phyloP scores from a whole-genome alignment of 2,888 invertebrate species.

The Ephialtes manifestator region DNA sequence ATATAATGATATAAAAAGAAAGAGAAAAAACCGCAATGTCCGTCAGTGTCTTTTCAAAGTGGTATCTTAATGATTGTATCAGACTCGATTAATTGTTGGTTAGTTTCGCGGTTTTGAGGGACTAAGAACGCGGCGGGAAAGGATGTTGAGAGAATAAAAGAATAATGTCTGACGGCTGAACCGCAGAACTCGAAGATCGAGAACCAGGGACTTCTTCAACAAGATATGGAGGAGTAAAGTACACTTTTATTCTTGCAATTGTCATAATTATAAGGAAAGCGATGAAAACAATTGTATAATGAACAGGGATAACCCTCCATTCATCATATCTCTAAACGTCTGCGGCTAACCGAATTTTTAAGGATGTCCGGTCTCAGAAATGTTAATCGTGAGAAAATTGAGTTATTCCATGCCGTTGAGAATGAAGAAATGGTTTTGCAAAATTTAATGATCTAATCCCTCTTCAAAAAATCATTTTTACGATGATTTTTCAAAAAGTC shows the following conservation, averaged over 20 bases:
- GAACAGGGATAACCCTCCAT: neutral
- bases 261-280: neutral
- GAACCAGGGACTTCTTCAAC: neutral
- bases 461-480: no score
- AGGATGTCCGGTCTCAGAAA: constrained; percentile 1
- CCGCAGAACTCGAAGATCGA: neutral
- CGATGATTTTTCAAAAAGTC: no score
- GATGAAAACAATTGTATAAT: constrained; percentile 1
- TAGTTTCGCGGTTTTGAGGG: constrained; percentile 4
- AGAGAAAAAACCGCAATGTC: constrained; percentile 34
- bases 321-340: constrained; percentile 4
- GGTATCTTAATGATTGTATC: neutral
- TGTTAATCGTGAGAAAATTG: constrained; percentile 27
- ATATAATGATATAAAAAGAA: neutral
- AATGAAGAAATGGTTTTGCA: neutral
- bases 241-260: constrained; percentile 21
- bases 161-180: neutral
- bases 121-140: neutral
- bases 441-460: no score
- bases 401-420: neutral
- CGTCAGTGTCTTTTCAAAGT: neutral
- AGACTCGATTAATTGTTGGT: constrained; percentile 23
- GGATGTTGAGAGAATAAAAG: constrained; percentile 21
- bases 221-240: neutral
- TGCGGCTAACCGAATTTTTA: constrained; percentile 23